phyloP scores from a whole-genome alignment of 2,888 invertebrate species.

The Philaethria dido region DNA sequence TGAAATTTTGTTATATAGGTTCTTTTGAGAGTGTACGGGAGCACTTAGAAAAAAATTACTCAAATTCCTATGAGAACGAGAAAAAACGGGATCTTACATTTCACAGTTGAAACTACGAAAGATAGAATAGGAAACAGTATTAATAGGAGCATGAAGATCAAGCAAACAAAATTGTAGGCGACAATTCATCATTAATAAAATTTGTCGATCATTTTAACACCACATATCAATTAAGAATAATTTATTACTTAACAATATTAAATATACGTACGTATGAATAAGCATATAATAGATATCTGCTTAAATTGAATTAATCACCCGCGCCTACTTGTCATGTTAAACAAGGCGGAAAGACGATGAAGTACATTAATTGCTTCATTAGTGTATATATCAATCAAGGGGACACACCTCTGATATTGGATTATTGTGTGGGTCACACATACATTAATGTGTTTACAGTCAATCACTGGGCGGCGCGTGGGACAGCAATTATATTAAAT shows the following conservation, averaged over 20 bases:
- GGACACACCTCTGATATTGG: conserved; percentile 42
- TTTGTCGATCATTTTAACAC: background rate
- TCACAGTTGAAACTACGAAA: too few relatives aligned
- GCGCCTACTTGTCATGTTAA: conserved; percentile 17
- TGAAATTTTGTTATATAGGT: too few relatives aligned
- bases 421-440: conserved; percentile 31
- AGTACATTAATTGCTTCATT: conserved; percentile 45
- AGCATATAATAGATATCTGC: background rate
- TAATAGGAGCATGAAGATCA: too few relatives aligned
- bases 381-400: conserved; percentile 48
- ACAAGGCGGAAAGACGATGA: conserved; percentile 22
- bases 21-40: too few relatives aligned
- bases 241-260: conserved; percentile 2
- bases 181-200: background rate
- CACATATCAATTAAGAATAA: background rate
- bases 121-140: too few relatives aligned
- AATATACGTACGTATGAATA: background rate
- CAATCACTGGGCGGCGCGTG: conserved; percentile 28
- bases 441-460: conserved; percentile 38
- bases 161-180: too few relatives aligned
- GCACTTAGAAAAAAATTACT: too few relatives aligned
- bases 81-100: too few relatives aligned
- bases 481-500: conserved; percentile 26
- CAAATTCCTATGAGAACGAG: too few relatives aligned
- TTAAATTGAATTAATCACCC: conserved; percentile 17